These are phyloP conservation scores for Drosophila melanosoma DNA, from an alignment of 2,888 invertebrate species.

Conservation along the genomic window DNA sequence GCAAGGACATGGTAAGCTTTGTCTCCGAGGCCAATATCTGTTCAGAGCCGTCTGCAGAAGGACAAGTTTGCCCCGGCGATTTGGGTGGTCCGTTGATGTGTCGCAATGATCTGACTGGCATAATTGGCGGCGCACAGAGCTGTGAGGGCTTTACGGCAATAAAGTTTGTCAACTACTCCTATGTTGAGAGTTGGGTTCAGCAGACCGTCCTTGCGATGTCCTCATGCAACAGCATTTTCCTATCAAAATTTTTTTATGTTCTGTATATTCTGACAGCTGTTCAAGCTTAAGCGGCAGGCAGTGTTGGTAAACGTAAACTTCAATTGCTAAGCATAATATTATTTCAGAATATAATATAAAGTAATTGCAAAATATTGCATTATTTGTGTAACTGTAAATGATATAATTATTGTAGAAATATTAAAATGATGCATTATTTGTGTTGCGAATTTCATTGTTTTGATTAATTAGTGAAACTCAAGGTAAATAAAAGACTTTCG, in stretches of 20 bases:
- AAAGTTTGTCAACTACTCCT: constrained; percentile 48
- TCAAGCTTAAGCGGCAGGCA: not conserved
- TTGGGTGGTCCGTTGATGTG: constrained; percentile 64
- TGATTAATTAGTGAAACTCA: not conserved
- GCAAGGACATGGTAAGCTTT: constrained; percentile 11
- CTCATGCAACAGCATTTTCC: not conserved
- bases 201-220: not conserved
- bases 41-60: constrained; percentile 21
- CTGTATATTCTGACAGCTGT: not conserved
- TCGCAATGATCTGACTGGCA: constrained; percentile 27
- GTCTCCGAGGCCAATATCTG: constrained; percentile 30
- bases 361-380: not conserved
- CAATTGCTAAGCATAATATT: not conserved
- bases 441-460: not conserved
- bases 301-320: constrained; percentile 12
- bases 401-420: not conserved
- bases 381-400: not conserved
- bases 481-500: not conserved
- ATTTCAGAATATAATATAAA: not conserved
- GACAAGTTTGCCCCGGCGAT: constrained; percentile 55
- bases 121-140: constrained; percentile 46
- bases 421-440: not conserved
- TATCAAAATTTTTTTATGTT: constrained; percentile 9
- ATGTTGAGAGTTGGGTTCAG: constrained; percentile 35
- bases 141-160: constrained; percentile 41